Percentiles rank a stretch among this genome's conserved stretches.
Evolutionary conservation across 2,888 invertebrate species (phyloP).

Genomic region (Drosophila parthenogenetica): DNA sequence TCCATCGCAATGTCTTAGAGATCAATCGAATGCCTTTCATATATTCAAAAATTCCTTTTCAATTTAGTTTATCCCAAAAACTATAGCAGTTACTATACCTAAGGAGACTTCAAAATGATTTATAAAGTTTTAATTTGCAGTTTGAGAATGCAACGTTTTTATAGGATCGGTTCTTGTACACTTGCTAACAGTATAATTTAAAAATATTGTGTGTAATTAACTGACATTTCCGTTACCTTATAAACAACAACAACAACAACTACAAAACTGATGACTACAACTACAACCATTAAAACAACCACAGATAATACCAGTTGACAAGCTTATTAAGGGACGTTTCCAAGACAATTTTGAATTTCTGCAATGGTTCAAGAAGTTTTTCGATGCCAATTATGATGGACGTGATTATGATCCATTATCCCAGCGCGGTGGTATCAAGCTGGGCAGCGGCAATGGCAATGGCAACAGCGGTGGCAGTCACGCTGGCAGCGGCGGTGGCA

Average conservation of each 20-base stretch:
- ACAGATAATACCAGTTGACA: constrained; percentile 99
- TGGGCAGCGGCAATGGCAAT: constrained; percentile 89
- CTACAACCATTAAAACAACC: constrained; percentile 67
- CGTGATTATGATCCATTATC: constrained; percentile 97
- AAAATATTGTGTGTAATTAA: constrained; percentile 64
- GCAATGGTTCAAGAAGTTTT: constrained; percentile 99
- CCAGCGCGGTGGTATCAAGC: constrained; percentile 92
- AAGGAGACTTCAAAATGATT: background rate
- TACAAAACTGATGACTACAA: constrained; percentile 31
- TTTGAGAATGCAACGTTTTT: background rate
- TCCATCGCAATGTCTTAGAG: no score
- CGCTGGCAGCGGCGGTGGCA: constrained; percentile 85
- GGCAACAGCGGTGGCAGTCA: constrained; percentile 87
- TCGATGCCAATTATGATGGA: constrained; percentile 99
- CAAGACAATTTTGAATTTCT: constrained; percentile 99
- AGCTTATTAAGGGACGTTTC: constrained; percentile 99
- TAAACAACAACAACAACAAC: constrained; percentile 39
- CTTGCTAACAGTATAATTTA: constrained; percentile 24
- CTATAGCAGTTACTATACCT: background rate
- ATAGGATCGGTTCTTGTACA: constrained; percentile 1
- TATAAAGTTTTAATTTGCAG: background rate
- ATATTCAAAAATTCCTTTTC: no score
- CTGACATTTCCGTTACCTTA: constrained; percentile 68
- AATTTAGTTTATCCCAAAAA: no score
- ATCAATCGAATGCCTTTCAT: no score